A percentile compares a stretch with the other conserved stretches of the same genome.
Conservation (phyloP, 2,113 vertebrate species). For the Gallinago undulata region DNA sequence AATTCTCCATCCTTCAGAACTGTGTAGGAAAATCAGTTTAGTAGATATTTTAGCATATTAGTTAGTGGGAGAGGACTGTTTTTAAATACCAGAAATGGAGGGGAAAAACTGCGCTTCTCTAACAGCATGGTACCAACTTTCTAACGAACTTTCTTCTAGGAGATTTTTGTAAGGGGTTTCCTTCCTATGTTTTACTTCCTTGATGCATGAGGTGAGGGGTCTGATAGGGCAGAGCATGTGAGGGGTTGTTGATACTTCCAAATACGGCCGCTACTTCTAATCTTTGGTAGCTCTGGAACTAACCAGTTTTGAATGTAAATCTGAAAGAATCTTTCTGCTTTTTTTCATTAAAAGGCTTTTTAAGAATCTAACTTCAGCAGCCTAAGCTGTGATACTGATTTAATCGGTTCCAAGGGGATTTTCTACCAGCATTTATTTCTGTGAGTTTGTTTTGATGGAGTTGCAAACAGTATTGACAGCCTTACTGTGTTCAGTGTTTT, state of each 20-base stretch:
- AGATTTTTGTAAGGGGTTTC: not conserved
- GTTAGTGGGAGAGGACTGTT: not conserved
- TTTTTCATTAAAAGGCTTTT: not conserved
- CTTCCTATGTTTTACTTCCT: not conserved
- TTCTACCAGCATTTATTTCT: not conserved
- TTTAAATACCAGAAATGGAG: not conserved
- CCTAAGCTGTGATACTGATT: not conserved
- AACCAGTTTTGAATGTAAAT: not conserved
- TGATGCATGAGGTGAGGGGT: not conserved
- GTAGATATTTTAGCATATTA: not conserved
- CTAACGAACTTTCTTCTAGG: not conserved
- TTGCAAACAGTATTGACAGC: not conserved
- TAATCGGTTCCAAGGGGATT: not conserved
- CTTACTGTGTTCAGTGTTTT: not conserved
- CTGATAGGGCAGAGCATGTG: not conserved
- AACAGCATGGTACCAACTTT: not conserved
- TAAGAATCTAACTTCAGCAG: not conserved
- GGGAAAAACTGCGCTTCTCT: not conserved
- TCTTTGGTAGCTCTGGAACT: not conserved
- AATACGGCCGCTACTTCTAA: not conserved
- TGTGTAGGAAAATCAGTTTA: not conserved
- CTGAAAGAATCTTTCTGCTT: not conserved
- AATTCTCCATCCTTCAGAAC: not conserved
- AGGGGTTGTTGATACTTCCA: not conserved
- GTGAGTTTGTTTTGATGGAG: not conserved